Conservation (phyloP, 2,888 invertebrate genomes). For the Bruchidius siliquastri region DNA sequence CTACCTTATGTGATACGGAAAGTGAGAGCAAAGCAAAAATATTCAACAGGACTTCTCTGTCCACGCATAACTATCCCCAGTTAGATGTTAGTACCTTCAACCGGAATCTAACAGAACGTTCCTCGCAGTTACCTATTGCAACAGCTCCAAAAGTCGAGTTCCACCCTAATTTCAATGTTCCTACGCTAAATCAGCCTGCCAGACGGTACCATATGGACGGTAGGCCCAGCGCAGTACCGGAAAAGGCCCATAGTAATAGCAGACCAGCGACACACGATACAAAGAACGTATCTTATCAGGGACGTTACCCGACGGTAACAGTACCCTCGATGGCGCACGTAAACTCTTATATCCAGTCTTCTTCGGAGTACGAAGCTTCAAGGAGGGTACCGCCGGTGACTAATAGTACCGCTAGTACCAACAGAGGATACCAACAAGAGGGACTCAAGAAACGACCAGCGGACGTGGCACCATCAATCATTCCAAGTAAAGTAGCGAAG, state of each 20-base stretch:
- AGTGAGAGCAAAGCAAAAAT: conserved; percentile 42
- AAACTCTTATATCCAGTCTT: conserved; percentile 31
- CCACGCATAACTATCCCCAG: conserved; percentile 33
- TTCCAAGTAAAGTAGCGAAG: conserved; percentile 50
- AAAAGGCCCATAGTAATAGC: conserved; percentile 19
- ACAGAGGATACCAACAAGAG: conserved; percentile 12
- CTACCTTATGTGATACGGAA: conserved; percentile 68
- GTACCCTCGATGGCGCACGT: conserved; percentile 29
- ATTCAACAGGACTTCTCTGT: conserved; percentile 34
- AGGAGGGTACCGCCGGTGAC: background rate
- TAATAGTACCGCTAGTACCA: background rate
- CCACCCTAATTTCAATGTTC: conserved; percentile 65
- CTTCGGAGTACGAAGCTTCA: background rate
- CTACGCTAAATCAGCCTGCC: conserved; percentile 24
- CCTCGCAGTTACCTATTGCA: conserved; percentile 37
- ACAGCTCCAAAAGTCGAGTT: conserved; percentile 74
- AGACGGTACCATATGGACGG: conserved; percentile 12
- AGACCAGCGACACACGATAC: conserved; percentile 15
- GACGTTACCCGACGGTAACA: conserved; percentile 25
- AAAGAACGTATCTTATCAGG: conserved; percentile 35
- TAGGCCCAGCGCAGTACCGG: conserved; percentile 11
- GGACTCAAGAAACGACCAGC: conserved; percentile 41
- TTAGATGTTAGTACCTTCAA: conserved; percentile 36
- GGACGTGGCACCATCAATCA: conserved; percentile 33
- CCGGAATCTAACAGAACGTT: conserved; percentile 31